Conservation (phyloP, 2,797 vertebrate genomes). For the Leptodactylus fallax region DNA sequence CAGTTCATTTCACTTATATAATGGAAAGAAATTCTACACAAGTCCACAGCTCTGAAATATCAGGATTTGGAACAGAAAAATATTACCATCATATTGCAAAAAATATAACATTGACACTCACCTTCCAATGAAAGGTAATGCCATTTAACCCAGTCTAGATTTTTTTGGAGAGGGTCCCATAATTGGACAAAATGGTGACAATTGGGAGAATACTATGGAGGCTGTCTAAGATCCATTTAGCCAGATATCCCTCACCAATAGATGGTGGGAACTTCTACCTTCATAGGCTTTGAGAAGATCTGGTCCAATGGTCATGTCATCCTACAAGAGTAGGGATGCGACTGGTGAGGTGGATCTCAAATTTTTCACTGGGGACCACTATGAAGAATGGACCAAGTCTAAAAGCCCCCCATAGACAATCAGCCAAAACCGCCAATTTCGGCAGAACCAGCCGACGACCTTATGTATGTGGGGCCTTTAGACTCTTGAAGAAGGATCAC, state of each 20-base stretch:
- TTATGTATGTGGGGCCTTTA: no score
- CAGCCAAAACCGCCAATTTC: no score
- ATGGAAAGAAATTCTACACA: not conserved
- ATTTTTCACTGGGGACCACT: not conserved
- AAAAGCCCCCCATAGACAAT: no score
- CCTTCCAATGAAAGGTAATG: not conserved
- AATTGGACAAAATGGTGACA: not conserved
- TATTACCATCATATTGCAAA: not conserved
- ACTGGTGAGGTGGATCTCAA: not conserved
- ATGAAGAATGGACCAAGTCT: not conserved
- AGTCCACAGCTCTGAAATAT: not conserved
- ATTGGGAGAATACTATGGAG: not conserved
- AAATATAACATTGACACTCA: not conserved
- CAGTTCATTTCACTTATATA: constrained; percentile 17
- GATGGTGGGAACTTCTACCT: not conserved
- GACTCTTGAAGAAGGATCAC: no score
- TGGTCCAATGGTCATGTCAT: not conserved
- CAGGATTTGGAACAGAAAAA: not conserved
- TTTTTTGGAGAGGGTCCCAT: not conserved
- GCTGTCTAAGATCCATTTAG: not conserved
- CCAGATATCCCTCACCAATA: not conserved
- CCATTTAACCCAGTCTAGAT: not conserved
- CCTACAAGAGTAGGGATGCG: not conserved
- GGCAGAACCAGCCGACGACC: no score
- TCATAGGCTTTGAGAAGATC: not conserved